Base-by-base conservation (phyloP, 1,140 invertebrate genomes). In the Apocrypta bakeri region DNA sequence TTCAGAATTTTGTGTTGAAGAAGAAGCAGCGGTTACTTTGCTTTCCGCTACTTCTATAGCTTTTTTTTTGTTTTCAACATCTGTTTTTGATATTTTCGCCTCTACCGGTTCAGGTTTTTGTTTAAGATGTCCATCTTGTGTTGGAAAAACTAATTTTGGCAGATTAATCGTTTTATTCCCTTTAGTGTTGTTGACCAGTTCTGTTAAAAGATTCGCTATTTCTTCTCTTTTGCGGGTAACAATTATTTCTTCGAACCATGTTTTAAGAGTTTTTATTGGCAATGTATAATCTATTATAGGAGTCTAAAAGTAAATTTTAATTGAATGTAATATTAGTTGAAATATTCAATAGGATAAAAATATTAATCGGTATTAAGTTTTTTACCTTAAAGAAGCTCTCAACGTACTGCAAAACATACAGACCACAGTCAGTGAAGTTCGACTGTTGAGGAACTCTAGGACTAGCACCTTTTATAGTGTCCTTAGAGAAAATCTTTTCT, bases 391-490 rank as follows among this genome's bases (percentile, higher is more conserved):
- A 98, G 93, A 99, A 99, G 79, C 95, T 95, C 93, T 99, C 98
- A 6, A 98, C 97, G 94, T 98, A 99, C 90, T 99, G 97, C 42
- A 99, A 93, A 63, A 99, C 92, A 92, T 97, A 99, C 8, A 99
- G 93, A 3, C 99, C 99, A 93, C 99, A 99, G 91, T 99, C 99
- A 61, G 96, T 97, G 89, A 96, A 98, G 93, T 99, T 99, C 82
- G 95, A 97, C 93, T 99, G 99, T 89, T 99, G 98, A 25, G 98
- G 98, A 81, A 98, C 97, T 93, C 97, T 97, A 0, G 97, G 96
- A 87, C 94, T 95, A 73, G 95, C 94, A 3, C 97, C 97, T 88
- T 96, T 96, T 77, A 98, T 96, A 27, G 95, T 95, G 87, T 96
- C 94, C 90, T 96, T 97, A 40, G 94, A 95, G 88, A 97, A 97